Conservation (phyloP, 2,888 invertebrate species). For the Scaptomyza tumidula region DNA sequence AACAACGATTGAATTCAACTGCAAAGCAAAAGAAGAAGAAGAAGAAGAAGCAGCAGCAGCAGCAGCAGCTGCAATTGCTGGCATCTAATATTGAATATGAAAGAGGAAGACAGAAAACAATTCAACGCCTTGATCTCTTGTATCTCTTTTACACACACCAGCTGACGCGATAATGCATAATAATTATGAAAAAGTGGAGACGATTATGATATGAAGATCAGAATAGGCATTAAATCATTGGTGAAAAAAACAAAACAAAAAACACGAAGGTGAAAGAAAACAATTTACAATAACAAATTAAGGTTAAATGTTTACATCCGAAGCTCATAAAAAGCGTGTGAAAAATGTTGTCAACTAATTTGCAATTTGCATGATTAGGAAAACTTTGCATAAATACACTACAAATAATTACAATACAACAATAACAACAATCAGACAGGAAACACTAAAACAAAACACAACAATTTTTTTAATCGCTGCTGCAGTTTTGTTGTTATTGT, state of each 20-base stretch:
- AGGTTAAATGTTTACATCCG: constrained; percentile 75
- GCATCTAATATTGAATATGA: constrained; percentile 24
- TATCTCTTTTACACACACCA: constrained; percentile 40
- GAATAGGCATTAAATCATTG: constrained; percentile 11
- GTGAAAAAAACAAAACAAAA: background rate
- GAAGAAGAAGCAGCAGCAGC: constrained; percentile 2
- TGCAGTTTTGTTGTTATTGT: constrained; percentile 32
- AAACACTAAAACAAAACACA: constrained; percentile 53
- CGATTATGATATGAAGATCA: constrained; percentile 25
- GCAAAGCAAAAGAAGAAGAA: constrained; percentile 36
- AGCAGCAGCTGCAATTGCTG: constrained; percentile 6
- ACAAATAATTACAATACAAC: constrained; percentile 60
- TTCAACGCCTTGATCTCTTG: constrained; percentile 47
- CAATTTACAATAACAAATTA: constrained; percentile 47
- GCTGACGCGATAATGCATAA: constrained; percentile 19
- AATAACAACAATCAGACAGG: constrained; percentile 66
- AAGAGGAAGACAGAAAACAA: constrained; percentile 19
- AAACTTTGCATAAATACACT: constrained; percentile 43
- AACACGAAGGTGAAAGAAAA: background rate
- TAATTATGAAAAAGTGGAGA: constrained; percentile 10
- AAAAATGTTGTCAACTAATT: constrained; percentile 69
- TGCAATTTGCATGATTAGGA: constrained; percentile 64
- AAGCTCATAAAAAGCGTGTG: constrained; percentile 75
- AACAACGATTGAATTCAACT: constrained; percentile 13
- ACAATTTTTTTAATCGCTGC: constrained; percentile 57